Evolutionary conservation across 2,797 vertebrate species (phyloP).

Genomic region (Streptopelia turtur): DNA sequence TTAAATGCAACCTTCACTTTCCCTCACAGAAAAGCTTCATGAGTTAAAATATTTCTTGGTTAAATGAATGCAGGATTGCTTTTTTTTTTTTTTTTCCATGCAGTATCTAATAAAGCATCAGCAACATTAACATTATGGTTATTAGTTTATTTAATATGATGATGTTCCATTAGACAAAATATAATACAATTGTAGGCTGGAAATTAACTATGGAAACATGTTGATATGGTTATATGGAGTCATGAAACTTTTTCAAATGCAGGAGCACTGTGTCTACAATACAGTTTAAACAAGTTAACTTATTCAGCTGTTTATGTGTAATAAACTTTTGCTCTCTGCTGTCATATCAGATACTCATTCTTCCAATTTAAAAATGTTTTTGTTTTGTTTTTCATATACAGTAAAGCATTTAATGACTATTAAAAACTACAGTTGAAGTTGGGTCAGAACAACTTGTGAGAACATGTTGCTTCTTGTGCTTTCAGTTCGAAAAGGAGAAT

Average conservation of each 20-base stretch:
- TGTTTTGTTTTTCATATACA: not conserved
- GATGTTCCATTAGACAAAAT: conserved; percentile 65
- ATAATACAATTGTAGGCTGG: conserved; percentile 65
- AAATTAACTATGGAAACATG: conserved; percentile 70
- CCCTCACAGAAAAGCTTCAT: not conserved
- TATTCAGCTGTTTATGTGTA: conserved; percentile 17
- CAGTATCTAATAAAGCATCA: conserved; percentile 63
- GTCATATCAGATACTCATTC: conserved; percentile 45
- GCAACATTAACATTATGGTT: conserved; percentile 65
- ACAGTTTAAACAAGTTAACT: conserved; percentile 63
- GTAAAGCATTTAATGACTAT: conserved; percentile 2
- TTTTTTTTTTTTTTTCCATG: not conserved
- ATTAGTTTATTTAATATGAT: conserved; percentile 69
- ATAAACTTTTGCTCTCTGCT: conserved; percentile 51
- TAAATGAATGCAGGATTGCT: not conserved
- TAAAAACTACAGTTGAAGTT: not conserved
- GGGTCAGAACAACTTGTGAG: not conserved
- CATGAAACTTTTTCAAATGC: conserved; percentile 67
- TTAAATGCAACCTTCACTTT: not conserved
- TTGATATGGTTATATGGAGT: conserved; percentile 67
- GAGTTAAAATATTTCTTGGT: not conserved
- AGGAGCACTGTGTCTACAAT: conserved; percentile 36
- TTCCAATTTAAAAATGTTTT: conserved; percentile 11
- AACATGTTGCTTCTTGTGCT: not conserved
- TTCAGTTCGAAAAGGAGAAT: not conserved